Evolutionary conservation across 2,113 vertebrate genomes (phyloP), one percentile per base, ranked within the genome.

Genomic region (Perognathus longimembris): DNA sequence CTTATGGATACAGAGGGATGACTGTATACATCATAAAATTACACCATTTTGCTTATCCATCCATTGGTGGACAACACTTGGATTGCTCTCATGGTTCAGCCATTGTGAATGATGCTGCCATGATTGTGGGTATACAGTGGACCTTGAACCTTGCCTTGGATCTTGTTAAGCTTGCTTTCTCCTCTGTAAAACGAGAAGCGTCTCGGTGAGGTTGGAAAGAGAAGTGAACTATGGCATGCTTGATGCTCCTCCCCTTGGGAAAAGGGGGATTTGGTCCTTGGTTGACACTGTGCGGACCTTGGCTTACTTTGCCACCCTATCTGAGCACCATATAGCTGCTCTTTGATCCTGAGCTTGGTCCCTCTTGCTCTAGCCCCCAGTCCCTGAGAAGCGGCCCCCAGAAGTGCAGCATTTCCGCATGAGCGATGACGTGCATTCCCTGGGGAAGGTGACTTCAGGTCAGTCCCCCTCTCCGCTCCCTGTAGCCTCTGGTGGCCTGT

Each of bases 311-410:
- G 40, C 6, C 3, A 17, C 24, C 21, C 57, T 26, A 36, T 54
- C 50, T 32, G 61, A 77, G 18, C 50, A 45, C 75, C 63, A 26
- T 28, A 0, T 6, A 28, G 90, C 26, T 20, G 11, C 32, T 76
- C 64, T 59, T 34, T 63, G 61, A 73, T 32, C 63, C 63, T 63
- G 45, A 89, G 3, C 32, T 22, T 83, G 36, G 50, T 90, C 64
- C 74, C 78, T 89, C 59, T 69, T 0, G 63, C 76, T 59, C 9
- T 36, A 97, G 97, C 94, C 86, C 61, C 95, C 95, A 0, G 81
- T 97, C 63, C 97, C 95, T 3, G 97, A 97, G 94, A 97, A 97
- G 89, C 90, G 97, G 67, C 97, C 97, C 73, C 97, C 97, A 1
- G 97, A 97, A 89, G 95, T 97, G 7, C 89, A 97, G 30, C 96